Base-by-base conservation (phyloP, 2,888 invertebrate genomes). In the Diarsia brunnea region DNA sequence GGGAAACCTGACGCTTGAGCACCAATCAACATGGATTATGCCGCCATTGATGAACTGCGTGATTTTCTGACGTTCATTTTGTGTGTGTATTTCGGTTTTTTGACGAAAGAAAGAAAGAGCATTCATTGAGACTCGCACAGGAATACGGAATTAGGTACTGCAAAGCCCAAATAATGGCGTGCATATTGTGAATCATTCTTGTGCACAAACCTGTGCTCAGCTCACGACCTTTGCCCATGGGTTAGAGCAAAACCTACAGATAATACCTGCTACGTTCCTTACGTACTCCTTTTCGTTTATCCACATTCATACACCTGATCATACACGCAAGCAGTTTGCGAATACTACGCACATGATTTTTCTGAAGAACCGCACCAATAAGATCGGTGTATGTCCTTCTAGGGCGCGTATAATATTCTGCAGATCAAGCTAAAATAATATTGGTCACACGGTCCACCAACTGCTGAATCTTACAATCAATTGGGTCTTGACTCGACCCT, bases 1-100 rank as follows among this genome's bases (percentile, higher is more conserved):
- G 84, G 82, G 73, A 74, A 72, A 84, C 83, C 83, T 78, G 67
- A 70, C 83, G 61, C 60, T 78, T 74, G 85, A 49, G 61, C 84
- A 74, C 51, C 84, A 70, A 66, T 68, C 73, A 73, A 68, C 78
- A 69, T 82, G 49, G 53, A 67, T 70, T 58, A 72, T 53, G 24
- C 82, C 21, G 76, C 43, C 47, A 82, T 69, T 82, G 73, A 85
- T 70, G 72, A 51, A 70, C 16, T 72, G 27, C 53, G 63, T 71
- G 69, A 76, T 38, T 76, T 66, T 70, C 64, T n/a, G 31, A n/a
- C 31, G 47, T 16, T 27, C 38, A 53, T 81, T 76, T 24, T 53
- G 49, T n/a, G 16, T 51, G 43, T 12, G 27, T 19, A 65, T 53
- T 81, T 81, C 4, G 53, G 27, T 21, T 49, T 47, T 60, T 61